Percentiles rank a stretch among this genome's conserved stretches.
phyloP scores from a whole-genome alignment of 2,113 vertebrate species.

The Ranitomeya imitator region DNA sequence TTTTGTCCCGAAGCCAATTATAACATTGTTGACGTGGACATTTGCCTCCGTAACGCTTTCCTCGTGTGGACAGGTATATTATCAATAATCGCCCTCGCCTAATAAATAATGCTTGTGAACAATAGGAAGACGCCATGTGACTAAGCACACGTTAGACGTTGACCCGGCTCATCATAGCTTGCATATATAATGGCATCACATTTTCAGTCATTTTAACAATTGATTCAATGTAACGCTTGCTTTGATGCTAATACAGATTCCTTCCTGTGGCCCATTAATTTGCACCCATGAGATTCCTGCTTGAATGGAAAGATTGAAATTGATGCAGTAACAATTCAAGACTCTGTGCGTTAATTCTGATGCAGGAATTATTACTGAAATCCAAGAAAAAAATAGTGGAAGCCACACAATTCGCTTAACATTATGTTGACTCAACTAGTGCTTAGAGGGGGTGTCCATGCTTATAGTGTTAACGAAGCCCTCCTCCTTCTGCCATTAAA shows the following conservation, averaged over 20 bases:
- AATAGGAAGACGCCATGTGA: neutral
- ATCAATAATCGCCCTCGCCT: neutral
- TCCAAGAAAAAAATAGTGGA: neutral
- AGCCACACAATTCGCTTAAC: neutral
- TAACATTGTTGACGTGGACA: neutral
- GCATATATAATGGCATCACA: neutral
- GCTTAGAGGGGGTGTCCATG: neutral
- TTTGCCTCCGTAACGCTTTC: neutral
- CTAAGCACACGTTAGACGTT: neutral
- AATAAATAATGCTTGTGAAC: neutral
- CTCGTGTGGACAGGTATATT: neutral
- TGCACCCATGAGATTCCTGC: conserved; percentile 12
- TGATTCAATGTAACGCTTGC: conserved; percentile 6
- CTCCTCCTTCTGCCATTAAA: no score
- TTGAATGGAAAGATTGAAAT: conserved; percentile 16
- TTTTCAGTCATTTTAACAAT: conserved; percentile 13
- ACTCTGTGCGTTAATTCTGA: neutral
- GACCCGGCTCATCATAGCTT: neutral
- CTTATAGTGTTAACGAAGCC: no score
- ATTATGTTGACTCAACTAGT: neutral
- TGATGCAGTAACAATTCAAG: conserved; percentile 15
- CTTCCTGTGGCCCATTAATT: conserved; percentile 17
- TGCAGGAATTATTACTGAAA: neutral
- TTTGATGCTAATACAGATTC: neutral
- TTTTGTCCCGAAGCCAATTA: neutral